Evolutionary conservation across 2,113 vertebrate genomes (phyloP), one percentile per base, ranked within the genome.

Genomic region (Crotalus horridus): DNA sequence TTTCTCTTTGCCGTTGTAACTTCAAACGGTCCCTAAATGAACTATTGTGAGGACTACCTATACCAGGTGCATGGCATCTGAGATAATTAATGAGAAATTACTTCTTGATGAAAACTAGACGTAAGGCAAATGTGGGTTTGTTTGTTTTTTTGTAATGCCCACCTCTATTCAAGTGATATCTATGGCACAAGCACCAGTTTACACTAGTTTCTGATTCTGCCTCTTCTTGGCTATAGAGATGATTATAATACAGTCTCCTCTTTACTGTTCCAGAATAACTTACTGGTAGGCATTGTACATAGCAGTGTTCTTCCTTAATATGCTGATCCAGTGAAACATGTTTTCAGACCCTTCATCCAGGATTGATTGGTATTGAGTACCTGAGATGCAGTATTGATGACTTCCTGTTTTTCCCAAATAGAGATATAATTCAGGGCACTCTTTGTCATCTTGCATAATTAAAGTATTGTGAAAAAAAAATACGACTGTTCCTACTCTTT

Each of bases 11-110:
- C 11, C 2, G 4, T 11, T n/a, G 0, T 64, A 64, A 64, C 61
- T 64, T n/a, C 61, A 64, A 13, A 64, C 1, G 4, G 26, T 64
- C 26, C 12, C 10, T 64, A 64, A 64, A 4, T 29, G 59, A 64
- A 64, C 26, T 64, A 29, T 64, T 64, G 4, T 29, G 61, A n/a
- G 11, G 61, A 29, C 61, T n/a, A 13, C 11, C 61, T 64, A 64
- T 12, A 26, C 24, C 10, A 4, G 39, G 48, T 95, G 90, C 93
- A 23, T 91, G 56, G 29, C 43, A 51, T n/a, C 74, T 9, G 53
- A 93, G 93, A 93, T 56, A 58, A 92, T 90, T 88, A 91, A 69
- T 93, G 13, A 91, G 4, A n/a, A 58, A 93, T 91, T 94, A 94
- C 69, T 39, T 85, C 10, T 86, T 53, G 53, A 2, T 58, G 46